These are phyloP conservation scores for Gymnocypris eckloni DNA, from an alignment of 2,797 vertebrate species.

Conservation along the genomic window DNA sequence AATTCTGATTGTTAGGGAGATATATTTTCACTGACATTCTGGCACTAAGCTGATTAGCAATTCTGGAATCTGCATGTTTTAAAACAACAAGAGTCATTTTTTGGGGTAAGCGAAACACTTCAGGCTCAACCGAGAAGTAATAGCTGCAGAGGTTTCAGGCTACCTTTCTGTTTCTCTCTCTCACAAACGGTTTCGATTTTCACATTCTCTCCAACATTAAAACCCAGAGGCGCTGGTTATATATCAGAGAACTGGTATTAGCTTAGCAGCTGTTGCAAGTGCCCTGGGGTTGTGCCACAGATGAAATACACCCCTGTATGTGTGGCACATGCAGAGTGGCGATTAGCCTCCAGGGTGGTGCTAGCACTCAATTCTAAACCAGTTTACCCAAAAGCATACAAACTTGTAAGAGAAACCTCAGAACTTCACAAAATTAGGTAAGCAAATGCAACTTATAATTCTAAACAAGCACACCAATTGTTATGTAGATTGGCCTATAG, in stretches of 20 bases:
- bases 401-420: neutral
- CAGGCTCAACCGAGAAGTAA: conserved; percentile 48
- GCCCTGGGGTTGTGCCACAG: conserved; percentile 25
- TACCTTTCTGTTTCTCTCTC: conserved; percentile 8
- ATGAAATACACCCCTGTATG: conserved; percentile 16
- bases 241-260: conserved; percentile 56
- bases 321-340: neutral
- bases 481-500: neutral
- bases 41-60: conserved; percentile 59
- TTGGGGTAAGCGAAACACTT: conserved; percentile 56
- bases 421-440: neutral
- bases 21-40: conserved; percentile 54
- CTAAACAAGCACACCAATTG: neutral
- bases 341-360: neutral
- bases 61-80: conserved; percentile 41
- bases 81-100: conserved; percentile 53
- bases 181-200: conserved; percentile 33
- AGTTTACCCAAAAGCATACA: neutral
- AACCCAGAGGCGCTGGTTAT: conserved; percentile 50
- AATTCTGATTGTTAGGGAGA: conserved; percentile 29
- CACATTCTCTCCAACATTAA: conserved; percentile 37
- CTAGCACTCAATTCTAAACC: neutral
- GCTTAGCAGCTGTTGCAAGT: conserved; percentile 40
- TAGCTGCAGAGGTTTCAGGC: conserved; percentile 37
- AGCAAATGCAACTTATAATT: neutral